A percentile compares a stretch with the other conserved stretches of the same genome.
Evolutionary conservation across 2,888 invertebrate genomes (phyloP).

Genomic region (Zele albiditarsus): DNA sequence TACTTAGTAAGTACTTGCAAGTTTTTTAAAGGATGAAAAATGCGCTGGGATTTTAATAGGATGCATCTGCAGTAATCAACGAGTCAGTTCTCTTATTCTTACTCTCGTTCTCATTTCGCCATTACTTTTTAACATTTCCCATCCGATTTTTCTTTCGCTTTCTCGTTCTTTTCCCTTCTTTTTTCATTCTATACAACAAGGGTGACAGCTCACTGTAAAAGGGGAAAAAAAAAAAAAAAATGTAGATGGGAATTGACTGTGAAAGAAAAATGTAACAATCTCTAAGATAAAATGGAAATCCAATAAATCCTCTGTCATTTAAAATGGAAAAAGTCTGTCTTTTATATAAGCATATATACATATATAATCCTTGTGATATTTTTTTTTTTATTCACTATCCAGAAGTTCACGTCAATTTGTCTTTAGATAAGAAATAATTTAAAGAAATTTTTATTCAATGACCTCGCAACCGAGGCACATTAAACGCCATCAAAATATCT

Average conservation of each 20-base stretch:
- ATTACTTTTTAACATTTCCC: neutral
- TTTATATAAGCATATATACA: neutral
- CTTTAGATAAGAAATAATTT: neutral
- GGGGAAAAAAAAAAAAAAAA: neutral
- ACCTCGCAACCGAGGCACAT: neutral
- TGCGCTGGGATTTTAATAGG: conserved; percentile 23
- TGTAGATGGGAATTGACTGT: neutral
- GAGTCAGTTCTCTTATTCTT: conserved; percentile 11
- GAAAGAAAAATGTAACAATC: neutral
- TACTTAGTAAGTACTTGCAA: neutral
- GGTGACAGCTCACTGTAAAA: neutral
- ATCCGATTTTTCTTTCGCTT: neutral
- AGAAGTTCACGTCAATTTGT: neutral
- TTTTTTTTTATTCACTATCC: neutral
- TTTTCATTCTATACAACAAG: neutral
- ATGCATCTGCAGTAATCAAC: conserved; percentile 27
- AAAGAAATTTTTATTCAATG: neutral
- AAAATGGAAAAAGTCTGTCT: neutral
- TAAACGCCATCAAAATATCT: neutral
- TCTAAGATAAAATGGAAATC: neutral
- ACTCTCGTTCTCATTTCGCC: neutral
- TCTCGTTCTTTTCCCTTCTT: neutral
- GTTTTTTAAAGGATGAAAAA: conserved; percentile 12
- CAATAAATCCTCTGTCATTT: conserved; percentile 5
- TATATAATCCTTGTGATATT: neutral